Percentiles rank a stretch among this genome's conserved stretches.
phyloP scores from a whole-genome alignment of 92 coral and sea anemone species.

The Parazoanthus atlanticus region DNA sequence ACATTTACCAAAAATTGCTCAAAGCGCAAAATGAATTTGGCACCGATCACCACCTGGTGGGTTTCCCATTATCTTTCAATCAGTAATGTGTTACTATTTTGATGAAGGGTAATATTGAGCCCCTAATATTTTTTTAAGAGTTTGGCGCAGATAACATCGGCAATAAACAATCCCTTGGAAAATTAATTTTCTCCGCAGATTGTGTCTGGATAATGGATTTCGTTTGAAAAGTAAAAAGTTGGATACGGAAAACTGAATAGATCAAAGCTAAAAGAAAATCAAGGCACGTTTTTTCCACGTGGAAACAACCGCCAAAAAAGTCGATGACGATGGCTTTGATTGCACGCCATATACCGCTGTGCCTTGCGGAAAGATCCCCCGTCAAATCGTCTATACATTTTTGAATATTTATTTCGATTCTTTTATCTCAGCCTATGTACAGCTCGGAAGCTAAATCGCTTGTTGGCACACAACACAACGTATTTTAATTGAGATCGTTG shows the following conservation, averaged over 20 bases:
- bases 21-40: constrained; percentile 8
- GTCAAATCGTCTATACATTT: background rate
- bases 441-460: background rate
- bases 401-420: background rate
- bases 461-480: background rate
- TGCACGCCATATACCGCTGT: background rate
- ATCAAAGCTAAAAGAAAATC: background rate
- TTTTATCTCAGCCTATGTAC: background rate
- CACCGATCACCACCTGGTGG: constrained; percentile 14
- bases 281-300: constrained; percentile 7
- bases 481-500: background rate
- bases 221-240: background rate
- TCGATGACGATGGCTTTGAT: background rate
- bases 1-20: constrained; percentile 7
- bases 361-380: background rate
- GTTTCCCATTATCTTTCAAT: constrained; percentile 23
- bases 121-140: constrained; percentile 8
- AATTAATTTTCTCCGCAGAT: background rate
- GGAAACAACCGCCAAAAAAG: background rate
- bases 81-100: constrained; percentile 32
- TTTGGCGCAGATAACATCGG: constrained; percentile 18
- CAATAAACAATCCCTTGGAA: background rate
- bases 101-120: background rate
- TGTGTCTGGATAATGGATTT: background rate
- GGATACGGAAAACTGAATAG: background rate